Conservation (phyloP, 92 coral and sea anemone genomes). For the Phenganax marumi region DNA sequence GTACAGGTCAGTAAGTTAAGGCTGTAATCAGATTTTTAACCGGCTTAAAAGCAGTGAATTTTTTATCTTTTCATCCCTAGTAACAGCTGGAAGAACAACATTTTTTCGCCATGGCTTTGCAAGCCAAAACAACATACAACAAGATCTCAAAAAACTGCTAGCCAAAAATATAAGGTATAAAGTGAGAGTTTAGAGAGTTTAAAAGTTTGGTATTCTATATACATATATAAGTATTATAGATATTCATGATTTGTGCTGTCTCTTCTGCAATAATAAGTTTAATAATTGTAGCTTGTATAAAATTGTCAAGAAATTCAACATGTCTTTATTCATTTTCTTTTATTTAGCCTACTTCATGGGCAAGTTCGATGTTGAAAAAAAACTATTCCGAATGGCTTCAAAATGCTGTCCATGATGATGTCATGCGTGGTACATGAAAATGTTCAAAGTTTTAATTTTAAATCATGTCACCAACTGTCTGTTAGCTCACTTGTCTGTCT, state of each 20-base stretch:
- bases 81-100: conserved; percentile 35
- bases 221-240: not conserved
- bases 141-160: conserved; percentile 1
- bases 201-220: not conserved
- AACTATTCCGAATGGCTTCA: conserved; percentile 34
- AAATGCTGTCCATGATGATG: not conserved
- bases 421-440: conserved; percentile 3
- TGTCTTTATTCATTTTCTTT: not conserved
- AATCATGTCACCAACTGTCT: not conserved
- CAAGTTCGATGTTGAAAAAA: conserved; percentile 33
- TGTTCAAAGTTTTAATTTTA: not conserved
- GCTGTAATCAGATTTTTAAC: not conserved
- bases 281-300: not conserved
- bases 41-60: not conserved
- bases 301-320: no score
- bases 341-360: conserved; percentile 32
- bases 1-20: not conserved
- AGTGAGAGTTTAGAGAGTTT: not conserved
- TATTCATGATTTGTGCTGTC: not conserved
- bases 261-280: not conserved
- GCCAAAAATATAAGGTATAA: not conserved
- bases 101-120: conserved; percentile 22
- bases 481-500: not conserved
- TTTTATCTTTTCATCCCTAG: conserved; percentile 39
- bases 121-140: conserved; percentile 5